A percentile compares a stretch with the other conserved stretches of the same genome.
These are phyloP conservation scores for Drosophila pseudotakahashii DNA, from an alignment of 2,888 invertebrate species.

Conservation along the genomic window DNA sequence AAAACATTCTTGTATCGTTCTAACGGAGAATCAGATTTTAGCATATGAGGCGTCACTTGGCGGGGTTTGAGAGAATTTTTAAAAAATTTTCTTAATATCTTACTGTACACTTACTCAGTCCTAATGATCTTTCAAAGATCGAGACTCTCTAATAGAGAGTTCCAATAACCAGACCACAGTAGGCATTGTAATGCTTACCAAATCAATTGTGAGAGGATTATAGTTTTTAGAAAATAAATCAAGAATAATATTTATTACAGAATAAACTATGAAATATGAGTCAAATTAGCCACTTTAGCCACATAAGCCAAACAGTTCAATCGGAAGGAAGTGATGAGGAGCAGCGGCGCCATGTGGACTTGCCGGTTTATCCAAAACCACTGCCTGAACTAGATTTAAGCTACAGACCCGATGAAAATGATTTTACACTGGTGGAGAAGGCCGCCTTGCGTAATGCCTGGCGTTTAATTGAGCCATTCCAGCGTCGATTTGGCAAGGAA, in stretches of 20 bases:
- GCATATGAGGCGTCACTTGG: no score
- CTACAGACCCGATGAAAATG: constrained; percentile 43
- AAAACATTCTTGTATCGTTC: no score
- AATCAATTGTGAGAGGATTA: background rate
- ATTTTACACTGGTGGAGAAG: constrained; percentile 53
- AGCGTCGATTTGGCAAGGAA: constrained; percentile 31
- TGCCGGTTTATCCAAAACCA: constrained; percentile 33
- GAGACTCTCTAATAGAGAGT: no score
- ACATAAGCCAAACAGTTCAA: background rate
- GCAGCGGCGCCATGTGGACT: background rate
- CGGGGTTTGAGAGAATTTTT: no score
- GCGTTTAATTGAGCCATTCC: constrained; percentile 39
- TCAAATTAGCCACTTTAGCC: constrained; percentile 1
- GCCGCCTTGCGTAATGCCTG: constrained; percentile 54
- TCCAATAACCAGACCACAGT: background rate
- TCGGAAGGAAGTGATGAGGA: background rate
- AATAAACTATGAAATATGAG: constrained; percentile 6
- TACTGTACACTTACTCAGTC: no score
- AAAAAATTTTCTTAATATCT: no score
- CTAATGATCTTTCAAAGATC: no score
- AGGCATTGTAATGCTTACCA: background rate
- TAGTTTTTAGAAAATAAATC: background rate
- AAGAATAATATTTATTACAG: background rate
- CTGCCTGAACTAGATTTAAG: constrained; percentile 19
- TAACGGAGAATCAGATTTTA: no score